Evolutionary conservation across 2,888 invertebrate species (phyloP), one percentile per base, ranked within the genome.

Genomic region (Drosophila niveifrons): DNA sequence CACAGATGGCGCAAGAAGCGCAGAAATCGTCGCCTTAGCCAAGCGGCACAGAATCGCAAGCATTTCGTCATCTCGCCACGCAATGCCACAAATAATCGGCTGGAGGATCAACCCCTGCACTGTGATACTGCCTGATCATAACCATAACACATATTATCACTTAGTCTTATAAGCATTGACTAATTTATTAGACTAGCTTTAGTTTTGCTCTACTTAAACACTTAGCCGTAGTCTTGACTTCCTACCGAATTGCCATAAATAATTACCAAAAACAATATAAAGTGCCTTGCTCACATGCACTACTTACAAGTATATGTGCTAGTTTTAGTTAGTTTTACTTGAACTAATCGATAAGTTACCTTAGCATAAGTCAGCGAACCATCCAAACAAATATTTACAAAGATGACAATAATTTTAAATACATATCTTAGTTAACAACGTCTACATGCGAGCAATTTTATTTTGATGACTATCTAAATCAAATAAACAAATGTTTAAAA

Each of bases 51-150:
- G 53, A 82, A 74, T 72, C 91, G 90, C 48, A 91, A 90, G 29
- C 75, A 75, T 56, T 81, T 83, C 62, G 91, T 90, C 72, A 91
- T 90, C 63, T 91, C 90, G 64, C 90, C 90, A 28, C 82, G 82
- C 18, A 90, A 90, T 74, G 82, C 88, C 55, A 84, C 76, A 52
- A 87, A 90, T 48, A 78, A 84, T 68, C 71, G 71, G 31, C 64
- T 57, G 50, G 89, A 80, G 57, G 81, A 76, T 55, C 80, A 91
- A 39, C 91, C 77, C 66, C 82, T 90, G 73, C 82, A 82, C 89
- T 91, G 91, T 90, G 91, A 90, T 91, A 90, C 75, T 83, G 89
- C 75, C 72, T 73, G 58, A 66, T 57, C 66, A 51, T 82, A 56
- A 13, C 34, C 18, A 41, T 55, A 56, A 44, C 36, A 36, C 11